Base-by-base conservation (phyloP, 2,888 invertebrate genomes). In the Cephalotes varians region DNA sequence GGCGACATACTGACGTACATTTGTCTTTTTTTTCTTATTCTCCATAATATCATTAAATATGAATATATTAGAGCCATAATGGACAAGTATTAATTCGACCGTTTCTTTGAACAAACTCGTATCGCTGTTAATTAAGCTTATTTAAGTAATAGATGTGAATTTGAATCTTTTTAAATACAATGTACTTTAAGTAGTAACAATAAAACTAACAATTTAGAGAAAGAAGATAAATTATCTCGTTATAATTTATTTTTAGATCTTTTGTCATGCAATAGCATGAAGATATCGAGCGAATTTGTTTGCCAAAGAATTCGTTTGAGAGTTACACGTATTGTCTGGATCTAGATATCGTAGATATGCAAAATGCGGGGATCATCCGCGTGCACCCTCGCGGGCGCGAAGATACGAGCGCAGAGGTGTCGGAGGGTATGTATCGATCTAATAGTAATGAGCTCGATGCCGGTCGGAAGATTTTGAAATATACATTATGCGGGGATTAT, bases 401-500 rank as follows among this genome's bases (percentile, higher is more conserved):
- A 69, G 67, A 58, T 21, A 10, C 44, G 54, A 47, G 71, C 18
- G 67, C 21, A n/a, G 34, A 80, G 51, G 64, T 47, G 31, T 77
- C 72, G 60, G n/a, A 47, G 72, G 73, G 71, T 47, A 80, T 56
- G 87, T 89, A 91, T 92, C 91, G 89, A 92, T 91, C 90, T 88
- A 90, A 91, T 91, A 92, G 90, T 93, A 93, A 92, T 92, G 93
- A 93, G 90, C 91, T 88, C 87, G 92, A 89, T 87, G 90, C 86
- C 86, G 89, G 51, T 83, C 72, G 89, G 90, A 88, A 90, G 87
- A 92, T 89, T 91, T 91, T 93, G 92, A 93, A 93, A 93, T 93
- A 92, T 93, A 92, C 92, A 93, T 93, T 91, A 92, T 90, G 88
- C 85, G 90, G 87, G 91, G 93, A 93, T 93, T 93, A 92, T 90